Evolutionary conservation across 2,113 vertebrate genomes (phyloP).

Genomic region (Lycaon pictus): DNA sequence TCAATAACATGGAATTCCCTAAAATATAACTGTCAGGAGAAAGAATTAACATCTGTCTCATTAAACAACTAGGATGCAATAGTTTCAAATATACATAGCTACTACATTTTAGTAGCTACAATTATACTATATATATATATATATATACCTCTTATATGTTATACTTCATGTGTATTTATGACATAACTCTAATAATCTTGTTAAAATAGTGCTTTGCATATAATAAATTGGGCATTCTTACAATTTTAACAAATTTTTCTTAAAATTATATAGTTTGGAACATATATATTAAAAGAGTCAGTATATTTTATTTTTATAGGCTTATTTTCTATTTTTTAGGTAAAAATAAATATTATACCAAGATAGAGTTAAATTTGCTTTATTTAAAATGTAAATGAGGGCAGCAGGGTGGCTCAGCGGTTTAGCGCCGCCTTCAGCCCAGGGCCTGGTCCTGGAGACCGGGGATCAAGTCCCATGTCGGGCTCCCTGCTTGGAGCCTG

Average conservation of each 20-base stretch:
- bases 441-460: too few relatives aligned
- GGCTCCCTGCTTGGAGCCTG: too few relatives aligned
- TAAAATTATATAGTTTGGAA: background rate
- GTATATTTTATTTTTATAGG: background rate
- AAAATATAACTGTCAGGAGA: background rate
- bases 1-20: constrained; percentile 63
- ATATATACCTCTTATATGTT: background rate
- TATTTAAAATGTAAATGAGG: background rate
- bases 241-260: background rate
- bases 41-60: background rate
- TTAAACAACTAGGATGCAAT: background rate
- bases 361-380: background rate
- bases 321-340: background rate
- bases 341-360: background rate
- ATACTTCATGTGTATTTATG: background rate
- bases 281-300: background rate
- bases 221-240: background rate
- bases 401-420: too few relatives aligned
- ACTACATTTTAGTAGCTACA: background rate
- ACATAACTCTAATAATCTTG: background rate
- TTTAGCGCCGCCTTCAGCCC: too few relatives aligned
- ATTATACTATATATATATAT: background rate
- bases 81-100: background rate
- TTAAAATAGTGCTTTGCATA: background rate
- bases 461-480: too few relatives aligned